Evolutionary conservation across 2,888 invertebrate genomes (phyloP).

Genomic region (Aphodius granarius): DNA sequence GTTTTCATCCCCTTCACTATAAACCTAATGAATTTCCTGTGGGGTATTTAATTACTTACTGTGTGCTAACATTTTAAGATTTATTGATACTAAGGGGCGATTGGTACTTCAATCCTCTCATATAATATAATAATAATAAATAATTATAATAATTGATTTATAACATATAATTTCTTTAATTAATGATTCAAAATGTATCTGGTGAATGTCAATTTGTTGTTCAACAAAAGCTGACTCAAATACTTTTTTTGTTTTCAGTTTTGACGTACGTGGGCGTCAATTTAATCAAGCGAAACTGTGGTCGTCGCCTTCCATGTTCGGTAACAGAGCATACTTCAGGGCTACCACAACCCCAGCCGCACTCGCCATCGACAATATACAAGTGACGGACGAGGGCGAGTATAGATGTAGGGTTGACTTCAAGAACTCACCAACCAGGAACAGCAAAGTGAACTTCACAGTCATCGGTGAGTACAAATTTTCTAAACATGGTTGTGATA

Average conservation of each 20-base stretch:
- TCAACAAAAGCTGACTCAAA: too few species aligned
- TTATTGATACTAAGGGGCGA: not conserved
- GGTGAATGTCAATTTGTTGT: too few species aligned
- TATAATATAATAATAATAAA: too few species aligned
- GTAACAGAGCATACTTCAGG: conserved; percentile 61
- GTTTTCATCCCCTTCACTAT: conserved; percentile 1
- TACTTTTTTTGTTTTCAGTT: conserved; percentile 56
- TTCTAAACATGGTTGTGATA: not conserved
- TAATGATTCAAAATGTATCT: too few species aligned
- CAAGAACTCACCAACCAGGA: conserved; percentile 71
- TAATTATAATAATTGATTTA: too few species aligned
- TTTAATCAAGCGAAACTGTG: conserved; percentile 61
- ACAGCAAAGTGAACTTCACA: conserved; percentile 73
- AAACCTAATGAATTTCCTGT: conserved; percentile 2
- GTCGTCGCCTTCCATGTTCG: conserved; percentile 62
- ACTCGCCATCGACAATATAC: conserved; percentile 60
- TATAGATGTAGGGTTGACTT: conserved; percentile 76
- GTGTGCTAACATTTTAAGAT: not conserved
- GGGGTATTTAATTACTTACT: conserved; percentile 4
- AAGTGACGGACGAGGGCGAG: conserved; percentile 66
- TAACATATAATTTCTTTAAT: too few species aligned
- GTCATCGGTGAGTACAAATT: conserved; percentile 65
- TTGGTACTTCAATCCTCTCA: not conserved
- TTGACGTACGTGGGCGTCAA: conserved; percentile 61
- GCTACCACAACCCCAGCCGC: conserved; percentile 61